Base-by-base conservation (phyloP, 2,888 invertebrate species). In the Hypolimnas misippus region DNA sequence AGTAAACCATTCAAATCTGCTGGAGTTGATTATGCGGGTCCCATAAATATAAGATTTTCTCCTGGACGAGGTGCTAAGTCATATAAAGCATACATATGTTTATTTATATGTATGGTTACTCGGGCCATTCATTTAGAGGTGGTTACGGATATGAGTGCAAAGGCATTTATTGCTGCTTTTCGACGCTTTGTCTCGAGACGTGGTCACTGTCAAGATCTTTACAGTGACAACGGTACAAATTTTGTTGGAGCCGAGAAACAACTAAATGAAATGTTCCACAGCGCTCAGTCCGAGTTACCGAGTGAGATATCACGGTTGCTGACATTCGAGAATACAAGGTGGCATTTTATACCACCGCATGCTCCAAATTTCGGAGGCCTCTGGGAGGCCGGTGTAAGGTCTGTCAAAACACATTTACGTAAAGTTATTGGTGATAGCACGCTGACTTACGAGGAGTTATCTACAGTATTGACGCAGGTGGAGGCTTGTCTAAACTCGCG, bases 91-190 rank as follows among this genome's bases (percentile, higher is more conserved):
- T 72, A 70, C 33, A 68, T 67, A 35, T 70, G 72, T 19, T 17
- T 70, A 1, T 73, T 73, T 60, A 49, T 75, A 0, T 40, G 40
- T 16, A 40, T 40, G 40, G 14, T 14, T 16, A 71, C 70, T 0
- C 44, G 62, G 0, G 72, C 71, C 8, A 57, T 74, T 1, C 71
- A 73, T 33, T 44, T 73, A 17, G 72, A 73, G 40, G 33, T 33
- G 33, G 33, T 33, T 66, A 62, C 0, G 66, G 68, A 72, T 42
- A 38, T 79, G 4, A 68, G 72, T 3, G 60, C 77, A 0, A 68
- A 75, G 46, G 72, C 70, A 1, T 72, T 71, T 40, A 55, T 71
- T 12, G 67, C 68, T 4, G 72, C 70, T n/a, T 72, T 70, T 21
- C 33, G 52, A 31, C 21, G 67, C 5, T 67, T 71, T 54, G 46